Evolutionary conservation across 1,140 invertebrate species (phyloP).

Genomic region (Heliothis subflexa): DNA sequence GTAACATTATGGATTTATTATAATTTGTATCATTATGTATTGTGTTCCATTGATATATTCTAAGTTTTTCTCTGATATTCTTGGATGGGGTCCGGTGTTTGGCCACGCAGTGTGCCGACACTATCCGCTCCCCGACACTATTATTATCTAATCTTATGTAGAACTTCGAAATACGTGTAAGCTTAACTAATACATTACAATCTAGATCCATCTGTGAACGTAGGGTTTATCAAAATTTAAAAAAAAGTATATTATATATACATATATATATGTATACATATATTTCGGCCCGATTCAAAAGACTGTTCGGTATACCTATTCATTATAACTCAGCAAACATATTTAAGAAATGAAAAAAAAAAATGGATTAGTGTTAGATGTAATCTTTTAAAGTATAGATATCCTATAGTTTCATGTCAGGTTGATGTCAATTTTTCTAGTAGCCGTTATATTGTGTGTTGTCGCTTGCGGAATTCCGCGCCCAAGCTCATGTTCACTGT

Average conservation of each 20-base stretch:
- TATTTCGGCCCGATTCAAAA: slow-evolving; percentile 84
- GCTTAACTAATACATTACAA: slow-evolving; percentile 70
- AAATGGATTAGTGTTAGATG: slow-evolving; percentile 76
- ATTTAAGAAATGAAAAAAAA: slow-evolving; percentile 62
- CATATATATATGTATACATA: slow-evolving; percentile 26
- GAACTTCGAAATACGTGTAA: slow-evolving; percentile 69
- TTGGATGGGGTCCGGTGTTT: neutral
- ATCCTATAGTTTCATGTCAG: slow-evolving; percentile 67
- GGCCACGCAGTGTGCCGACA: slow-evolving; percentile 35
- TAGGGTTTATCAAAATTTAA: slow-evolving; percentile 83
- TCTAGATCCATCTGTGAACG: slow-evolving; percentile 78
- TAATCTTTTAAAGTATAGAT: slow-evolving; percentile 68
- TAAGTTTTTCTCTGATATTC: slow-evolving; percentile 55
- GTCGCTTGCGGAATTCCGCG: slow-evolving; percentile 44
- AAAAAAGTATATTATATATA: slow-evolving; percentile 67
- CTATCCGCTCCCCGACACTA: slow-evolving; percentile 49
- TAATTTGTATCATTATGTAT: slow-evolving; percentile 71
- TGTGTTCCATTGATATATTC: slow-evolving; percentile 70
- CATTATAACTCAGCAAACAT: slow-evolving; percentile 76
- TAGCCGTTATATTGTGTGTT: slow-evolving; percentile 64
- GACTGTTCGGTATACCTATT: slow-evolving; percentile 86
- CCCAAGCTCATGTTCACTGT: slow-evolving; percentile 59
- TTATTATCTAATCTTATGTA: slow-evolving; percentile 59
- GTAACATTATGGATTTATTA: slow-evolving; percentile 74
- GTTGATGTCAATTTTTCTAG: slow-evolving; percentile 75